Percentiles rank a stretch among this genome's conserved stretches.
These are phyloP conservation scores for Piliocolobus tephrosceles DNA, from an alignment of 2,113 vertebrate species.

Conservation along the genomic window DNA sequence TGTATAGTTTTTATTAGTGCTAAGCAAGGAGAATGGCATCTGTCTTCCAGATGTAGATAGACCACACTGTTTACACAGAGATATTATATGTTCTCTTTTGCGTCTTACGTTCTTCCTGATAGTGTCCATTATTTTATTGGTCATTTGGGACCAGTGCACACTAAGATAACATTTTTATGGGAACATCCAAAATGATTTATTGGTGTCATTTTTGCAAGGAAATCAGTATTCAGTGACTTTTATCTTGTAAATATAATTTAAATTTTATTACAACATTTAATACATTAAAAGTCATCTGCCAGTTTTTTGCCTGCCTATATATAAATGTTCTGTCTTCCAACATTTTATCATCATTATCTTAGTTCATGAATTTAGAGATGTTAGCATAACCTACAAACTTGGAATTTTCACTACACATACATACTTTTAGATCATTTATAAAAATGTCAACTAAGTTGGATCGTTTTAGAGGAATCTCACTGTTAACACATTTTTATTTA, in stretches of 20 bases:
- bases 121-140: not conserved
- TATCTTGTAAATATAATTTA: constrained; percentile 41
- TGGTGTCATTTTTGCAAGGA: not conserved
- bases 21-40: not conserved
- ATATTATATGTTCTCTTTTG: constrained; percentile 46
- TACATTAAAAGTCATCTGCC: not conserved
- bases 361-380: not conserved
- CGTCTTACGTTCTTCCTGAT: not conserved
- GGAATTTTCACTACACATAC: constrained; percentile 30
- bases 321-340: not conserved
- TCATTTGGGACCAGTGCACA: not conserved
- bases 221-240: not conserved
- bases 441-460: not conserved
- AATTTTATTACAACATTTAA: constrained; percentile 21
- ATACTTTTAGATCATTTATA: constrained; percentile 13
- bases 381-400: not conserved
- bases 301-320: not conserved
- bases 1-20: not conserved
- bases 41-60: constrained; percentile 47
- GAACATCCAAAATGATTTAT: constrained; percentile 8
- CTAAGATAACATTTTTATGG: constrained; percentile 52
- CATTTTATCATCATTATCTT: not conserved
- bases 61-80: not conserved
- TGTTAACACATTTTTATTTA: not conserved
- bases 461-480: constrained; percentile 11